Conservation (phyloP, 1,140 invertebrate genomes). For the Drosophila micromelanica region DNA sequence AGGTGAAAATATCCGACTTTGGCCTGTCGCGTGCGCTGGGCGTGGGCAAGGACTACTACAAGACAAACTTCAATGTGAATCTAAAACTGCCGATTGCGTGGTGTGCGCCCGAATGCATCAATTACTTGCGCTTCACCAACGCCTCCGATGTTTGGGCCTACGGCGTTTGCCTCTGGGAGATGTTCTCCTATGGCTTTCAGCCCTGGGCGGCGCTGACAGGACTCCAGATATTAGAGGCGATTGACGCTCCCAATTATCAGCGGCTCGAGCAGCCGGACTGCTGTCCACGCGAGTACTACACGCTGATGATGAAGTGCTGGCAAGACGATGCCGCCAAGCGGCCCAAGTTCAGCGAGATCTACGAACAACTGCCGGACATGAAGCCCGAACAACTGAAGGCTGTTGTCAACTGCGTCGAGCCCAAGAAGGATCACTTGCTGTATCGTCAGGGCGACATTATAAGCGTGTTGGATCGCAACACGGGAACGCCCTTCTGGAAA, state of each 20-base stretch:
- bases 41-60: conserved; percentile 99
- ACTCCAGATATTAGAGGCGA: conserved; percentile 97
- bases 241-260: conserved; percentile 96
- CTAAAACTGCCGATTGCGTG: conserved; percentile 99
- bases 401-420: conserved; percentile 78
- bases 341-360: conserved; percentile 95
- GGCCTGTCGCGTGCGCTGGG: conserved; percentile 97
- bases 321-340: conserved; percentile 94
- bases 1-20: conserved; percentile 99
- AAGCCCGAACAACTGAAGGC: conserved; percentile 96
- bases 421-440: conserved; percentile 88
- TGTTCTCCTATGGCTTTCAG: conserved; percentile 99
- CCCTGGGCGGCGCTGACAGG: conserved; percentile 98
- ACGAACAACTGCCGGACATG: conserved; percentile 91
- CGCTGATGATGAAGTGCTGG: conserved; percentile 98
- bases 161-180: conserved; percentile 99
- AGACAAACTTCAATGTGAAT: conserved; percentile 99
- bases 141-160: conserved; percentile 99
- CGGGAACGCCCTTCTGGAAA: conserved; percentile 89
- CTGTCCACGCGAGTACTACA: conserved; percentile 97
- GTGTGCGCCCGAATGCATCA: conserved; percentile 99
- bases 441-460: conserved; percentile 96
- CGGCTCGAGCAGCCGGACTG: conserved; percentile 96
- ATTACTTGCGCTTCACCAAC: conserved; percentile 97
- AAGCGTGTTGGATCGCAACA: conserved; percentile 95